Base-by-base conservation (phyloP, 2,888 invertebrate species). In the Caenorhabditis afra region DNA sequence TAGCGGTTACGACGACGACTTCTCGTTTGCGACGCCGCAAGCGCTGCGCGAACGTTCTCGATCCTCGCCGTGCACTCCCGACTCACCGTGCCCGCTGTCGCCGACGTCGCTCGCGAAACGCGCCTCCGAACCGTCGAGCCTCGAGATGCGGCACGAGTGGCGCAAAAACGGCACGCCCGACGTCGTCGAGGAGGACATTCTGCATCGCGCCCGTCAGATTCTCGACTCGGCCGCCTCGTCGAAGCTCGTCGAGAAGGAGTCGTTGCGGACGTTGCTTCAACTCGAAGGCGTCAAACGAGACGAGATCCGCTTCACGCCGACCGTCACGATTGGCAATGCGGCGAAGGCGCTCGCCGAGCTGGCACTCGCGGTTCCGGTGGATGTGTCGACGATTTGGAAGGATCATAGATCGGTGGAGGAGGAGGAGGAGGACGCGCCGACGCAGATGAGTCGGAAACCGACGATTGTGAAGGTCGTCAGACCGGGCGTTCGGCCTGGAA, bases 271-370 rank as follows among this genome's bases (percentile, higher is more conserved):
- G 12, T 39, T 83, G 0, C 55, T 83, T 0, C 81, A 81, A 49
- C 35, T 83, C 47, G 83, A 83, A 57, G 70, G 66, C 3, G 23
- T 79, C 49, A 67, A 79, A 18, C 50, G 37, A 39, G 79, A 79
- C 23, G 79, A 79, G 45, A 79, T 79, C 18, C 65, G 75, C 3
- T 79, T 79, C 49, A 79, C 79, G 18, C 79, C 79, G 16, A 79
- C 79, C 18, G 79, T 86, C 16, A 86, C 85, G 11, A 77, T 84
- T 23, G 83, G 78, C 20, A 83, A 82, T 50, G 85, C 82, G 12
- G 84, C 83, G 1, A 79, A 82, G 44, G 78, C 81, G 37, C 70
- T 86, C 50, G 85, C 84, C n/a, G 84, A 86, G 29, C 55, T 86
- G 57, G 83, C 84, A 1, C 59, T 81, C 3, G 70, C 81, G 1